A percentile compares a stretch with the other conserved stretches of the same genome.
These are phyloP conservation scores for Tachina grossa DNA, from an alignment of 2,888 invertebrate species.

Conservation along the genomic window DNA sequence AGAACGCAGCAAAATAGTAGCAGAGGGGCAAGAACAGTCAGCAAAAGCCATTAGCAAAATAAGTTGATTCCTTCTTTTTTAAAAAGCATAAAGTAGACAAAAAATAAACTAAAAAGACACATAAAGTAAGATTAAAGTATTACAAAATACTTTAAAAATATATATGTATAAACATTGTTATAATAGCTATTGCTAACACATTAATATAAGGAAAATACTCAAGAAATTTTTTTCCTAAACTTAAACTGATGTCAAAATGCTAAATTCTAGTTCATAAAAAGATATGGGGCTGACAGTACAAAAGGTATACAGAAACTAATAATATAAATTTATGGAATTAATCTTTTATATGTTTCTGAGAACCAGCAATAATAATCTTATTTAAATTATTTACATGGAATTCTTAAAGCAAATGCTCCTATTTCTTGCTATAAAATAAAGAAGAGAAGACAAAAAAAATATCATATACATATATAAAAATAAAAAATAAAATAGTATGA, in stretches of 20 bases:
- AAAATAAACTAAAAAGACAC: neutral
- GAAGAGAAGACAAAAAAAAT: no score
- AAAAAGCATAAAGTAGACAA: constrained; percentile 10
- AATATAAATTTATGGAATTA: no score
- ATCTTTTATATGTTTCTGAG: no score
- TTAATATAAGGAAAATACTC: neutral
- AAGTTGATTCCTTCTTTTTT: constrained; percentile 45
- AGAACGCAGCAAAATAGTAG: neutral
- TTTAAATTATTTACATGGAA: neutral
- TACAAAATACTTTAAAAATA: neutral
- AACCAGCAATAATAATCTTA: no score
- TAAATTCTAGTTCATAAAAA: constrained; percentile 2
- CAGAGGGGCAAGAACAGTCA: neutral
- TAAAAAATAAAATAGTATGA: no score
- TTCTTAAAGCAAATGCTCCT: no score
- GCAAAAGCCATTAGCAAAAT: constrained; percentile 65
- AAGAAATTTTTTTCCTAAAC: constrained; percentile 20
- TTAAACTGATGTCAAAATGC: constrained; percentile 16
- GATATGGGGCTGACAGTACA: neutral
- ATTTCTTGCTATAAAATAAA: no score
- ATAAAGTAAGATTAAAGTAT: neutral
- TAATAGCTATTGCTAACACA: no score
- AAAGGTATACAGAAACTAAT: neutral
- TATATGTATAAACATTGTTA: neutral
- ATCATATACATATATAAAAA: no score